Evolutionary conservation across 2,113 vertebrate genomes (phyloP).

Genomic region (Lonchura striata): DNA sequence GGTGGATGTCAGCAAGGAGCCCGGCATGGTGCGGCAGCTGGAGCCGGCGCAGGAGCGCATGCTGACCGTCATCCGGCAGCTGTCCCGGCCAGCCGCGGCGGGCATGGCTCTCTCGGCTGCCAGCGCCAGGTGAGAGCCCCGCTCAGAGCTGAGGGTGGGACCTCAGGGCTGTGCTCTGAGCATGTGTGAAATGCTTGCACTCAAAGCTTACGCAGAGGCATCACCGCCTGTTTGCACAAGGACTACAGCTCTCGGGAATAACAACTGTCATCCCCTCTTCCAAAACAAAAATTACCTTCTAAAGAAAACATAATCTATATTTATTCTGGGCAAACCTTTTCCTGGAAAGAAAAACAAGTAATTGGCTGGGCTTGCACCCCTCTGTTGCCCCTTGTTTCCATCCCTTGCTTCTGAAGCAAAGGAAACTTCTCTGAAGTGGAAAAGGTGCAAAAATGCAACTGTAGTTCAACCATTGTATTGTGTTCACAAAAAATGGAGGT

Average conservation of each 20-base stretch:
- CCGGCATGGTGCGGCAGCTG: slow-evolving; percentile 80
- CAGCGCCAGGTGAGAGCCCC: slow-evolving; percentile 72
- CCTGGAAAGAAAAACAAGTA: background rate
- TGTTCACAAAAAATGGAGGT: background rate
- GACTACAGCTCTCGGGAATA: background rate
- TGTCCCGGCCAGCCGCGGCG: slow-evolving; percentile 82
- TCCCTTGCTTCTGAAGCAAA: background rate
- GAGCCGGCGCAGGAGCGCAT: slow-evolving; percentile 80
- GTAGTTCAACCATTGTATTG: rapidly evolving
- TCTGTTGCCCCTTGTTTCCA: background rate
- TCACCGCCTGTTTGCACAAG: background rate
- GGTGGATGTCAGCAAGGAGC: slow-evolving; percentile 89
- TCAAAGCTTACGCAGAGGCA: background rate
- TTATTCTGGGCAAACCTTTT: background rate
- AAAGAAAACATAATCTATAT: background rate
- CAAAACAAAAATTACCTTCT: background rate
- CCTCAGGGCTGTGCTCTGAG: background rate
- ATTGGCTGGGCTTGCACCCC: background rate
- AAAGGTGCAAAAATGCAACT: background rate
- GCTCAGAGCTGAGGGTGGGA: rapidly evolving
- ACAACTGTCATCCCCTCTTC: background rate
- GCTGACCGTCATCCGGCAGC: slow-evolving; percentile 81
- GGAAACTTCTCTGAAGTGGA: background rate
- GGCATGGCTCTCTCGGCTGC: slow-evolving; percentile 81
- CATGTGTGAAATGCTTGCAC: rapidly evolving